Base-by-base conservation (phyloP, 2,888 invertebrate genomes). In the Plagiodera versicolora region DNA sequence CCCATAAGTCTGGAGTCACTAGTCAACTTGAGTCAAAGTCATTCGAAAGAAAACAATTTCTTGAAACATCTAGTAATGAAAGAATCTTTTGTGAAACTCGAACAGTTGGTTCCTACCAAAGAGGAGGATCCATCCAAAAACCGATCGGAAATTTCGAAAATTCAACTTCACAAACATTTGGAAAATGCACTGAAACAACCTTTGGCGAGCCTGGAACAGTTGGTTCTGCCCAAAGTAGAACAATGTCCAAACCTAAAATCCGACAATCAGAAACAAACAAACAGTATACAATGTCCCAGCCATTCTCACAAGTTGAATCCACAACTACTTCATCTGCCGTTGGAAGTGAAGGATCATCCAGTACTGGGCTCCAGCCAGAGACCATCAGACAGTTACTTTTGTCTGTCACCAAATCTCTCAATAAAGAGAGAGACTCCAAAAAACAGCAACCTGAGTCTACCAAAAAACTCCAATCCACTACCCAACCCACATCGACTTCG, bases 371-470 rank as follows among this genome's bases (percentile, higher is more conserved):
- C 11, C 44, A 53, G 24, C 14, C 53, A 44, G 53, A 53, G 16
- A 53, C 53, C 39, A 53, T 53, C 5, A 53, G 53, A 53, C 24
- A 53, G 16, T 30, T 45, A 28, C 53, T 53, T 11, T 44, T 44
- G 45, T 20, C 44, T 24, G 53, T 44, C 14, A 44, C 53, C 14
- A 44, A 44, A 24, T 18, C 53, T 24, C 10, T 24, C 24, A 24
- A 16, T 39, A 18, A 18, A 44, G 39, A 30, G 39, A 52, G 39
- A 52, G 20, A 17, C 17, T 16, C 16, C 16, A 44, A 35, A 16
- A 44, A 53, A 44, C 53, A 53, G 16, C 53, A 53, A 24, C 44
- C 20, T 16, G 5, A 24, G 17, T 44, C 53, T 39, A 0, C 3
- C 53, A 60, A 60, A 6, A 46, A 45, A 39, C 14, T 39, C 39